Evolutionary conservation across 2,888 invertebrate genomes (phyloP).

Genomic region (Terebella lapidaria): DNA sequence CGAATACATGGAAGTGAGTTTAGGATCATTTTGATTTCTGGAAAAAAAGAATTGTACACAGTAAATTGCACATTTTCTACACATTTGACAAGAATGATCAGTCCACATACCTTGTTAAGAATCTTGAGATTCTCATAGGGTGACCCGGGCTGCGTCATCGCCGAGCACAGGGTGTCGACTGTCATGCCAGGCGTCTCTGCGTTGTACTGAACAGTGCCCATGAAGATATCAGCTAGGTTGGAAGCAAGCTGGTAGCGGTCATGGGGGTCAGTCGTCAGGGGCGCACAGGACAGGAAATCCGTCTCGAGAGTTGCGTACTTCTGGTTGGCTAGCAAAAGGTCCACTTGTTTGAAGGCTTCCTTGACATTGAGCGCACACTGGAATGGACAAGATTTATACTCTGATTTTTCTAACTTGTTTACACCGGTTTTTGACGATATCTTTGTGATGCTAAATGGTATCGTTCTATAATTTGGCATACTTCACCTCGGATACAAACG

Average conservation of each 20-base stretch:
- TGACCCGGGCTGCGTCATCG: conserved; percentile 23
- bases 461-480: too few species aligned
- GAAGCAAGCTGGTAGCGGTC: conserved; percentile 29
- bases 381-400: background rate
- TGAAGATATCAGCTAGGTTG: conserved; percentile 31
- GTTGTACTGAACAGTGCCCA: conserved; percentile 34
- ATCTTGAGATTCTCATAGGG: conserved; percentile 26
- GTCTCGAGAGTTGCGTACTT: conserved; percentile 20
- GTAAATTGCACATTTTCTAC: too few species aligned
- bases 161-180: conserved; percentile 23
- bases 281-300: conserved; percentile 32
- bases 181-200: conserved; percentile 23
- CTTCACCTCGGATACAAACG: too few species aligned
- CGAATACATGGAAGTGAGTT: too few species aligned
- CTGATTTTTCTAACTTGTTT: too few species aligned
- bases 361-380: conserved; percentile 29
- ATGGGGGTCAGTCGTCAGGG: conserved; percentile 16
- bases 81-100: background rate
- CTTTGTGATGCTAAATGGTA: too few species aligned
- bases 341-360: conserved; percentile 28
- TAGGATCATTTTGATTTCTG: too few species aligned
- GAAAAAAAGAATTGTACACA: too few species aligned
- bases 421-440: too few species aligned
- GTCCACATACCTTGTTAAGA: conserved; percentile 24
- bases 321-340: conserved; percentile 21